Conservation (phyloP, 2,113 vertebrate genomes). For the Indri indri region DNA sequence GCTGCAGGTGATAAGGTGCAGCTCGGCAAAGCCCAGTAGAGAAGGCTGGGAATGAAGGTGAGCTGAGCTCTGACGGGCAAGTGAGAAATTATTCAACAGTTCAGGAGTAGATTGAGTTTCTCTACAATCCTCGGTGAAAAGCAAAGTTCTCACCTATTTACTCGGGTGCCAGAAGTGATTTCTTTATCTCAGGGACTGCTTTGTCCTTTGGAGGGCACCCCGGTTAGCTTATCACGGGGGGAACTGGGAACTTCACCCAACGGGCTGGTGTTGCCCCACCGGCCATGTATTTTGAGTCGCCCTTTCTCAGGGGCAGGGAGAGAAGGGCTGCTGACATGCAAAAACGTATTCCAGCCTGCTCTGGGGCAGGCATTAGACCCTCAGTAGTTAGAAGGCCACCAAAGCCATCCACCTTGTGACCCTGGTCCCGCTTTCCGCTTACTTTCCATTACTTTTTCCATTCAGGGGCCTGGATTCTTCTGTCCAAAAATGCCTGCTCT, state of each 20-base stretch:
- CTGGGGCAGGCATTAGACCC: neutral
- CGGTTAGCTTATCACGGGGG: neutral
- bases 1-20: neutral
- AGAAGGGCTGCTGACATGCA: neutral
- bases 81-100: neutral
- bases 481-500: neutral
- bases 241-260: neutral
- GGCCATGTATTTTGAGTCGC: neutral
- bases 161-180: neutral
- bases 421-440: neutral
- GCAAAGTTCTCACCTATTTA: neutral
- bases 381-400: neutral
- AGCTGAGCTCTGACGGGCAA: neutral
- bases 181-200: neutral
- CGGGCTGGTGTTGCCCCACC: neutral
- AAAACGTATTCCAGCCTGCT: neutral
- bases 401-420: neutral
- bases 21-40: neutral
- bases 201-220: neutral
- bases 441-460: neutral
- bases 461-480: fast-evolving
- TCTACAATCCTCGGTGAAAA: neutral
- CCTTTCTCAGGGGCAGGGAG: neutral
- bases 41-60: neutral
- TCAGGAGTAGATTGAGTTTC: neutral